phyloP scores from a whole-genome alignment of 2,797 vertebrate species.

The Dryobates pubescens region DNA sequence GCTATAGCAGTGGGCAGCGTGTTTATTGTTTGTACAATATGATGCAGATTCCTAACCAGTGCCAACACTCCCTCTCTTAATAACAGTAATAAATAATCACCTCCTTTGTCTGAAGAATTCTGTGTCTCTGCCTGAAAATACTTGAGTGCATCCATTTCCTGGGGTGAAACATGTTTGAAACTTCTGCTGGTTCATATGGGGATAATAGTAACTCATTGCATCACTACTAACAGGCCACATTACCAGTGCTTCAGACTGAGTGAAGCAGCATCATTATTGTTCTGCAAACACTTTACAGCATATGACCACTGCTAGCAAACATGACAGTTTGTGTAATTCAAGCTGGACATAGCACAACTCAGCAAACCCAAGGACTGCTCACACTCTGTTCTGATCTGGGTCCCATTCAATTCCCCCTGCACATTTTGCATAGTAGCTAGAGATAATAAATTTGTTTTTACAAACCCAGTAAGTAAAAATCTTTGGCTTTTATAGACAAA shows the following conservation, averaged over 20 bases:
- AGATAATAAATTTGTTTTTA: neutral
- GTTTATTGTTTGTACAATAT: neutral
- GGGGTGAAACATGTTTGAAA: neutral
- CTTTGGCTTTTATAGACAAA: neutral
- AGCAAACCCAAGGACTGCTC: neutral
- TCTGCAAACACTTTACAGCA: neutral
- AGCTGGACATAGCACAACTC: neutral
- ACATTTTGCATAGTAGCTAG: neutral
- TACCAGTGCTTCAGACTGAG: neutral
- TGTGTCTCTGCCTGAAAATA: neutral
- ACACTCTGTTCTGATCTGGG: neutral
- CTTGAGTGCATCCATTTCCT: neutral
- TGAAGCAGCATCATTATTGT: neutral
- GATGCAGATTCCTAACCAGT: neutral
- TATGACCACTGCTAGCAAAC: neutral
- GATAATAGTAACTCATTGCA: neutral
- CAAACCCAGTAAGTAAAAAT: neutral
- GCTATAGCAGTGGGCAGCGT: neutral
- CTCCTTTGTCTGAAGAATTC: neutral
- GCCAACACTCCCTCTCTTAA: neutral
- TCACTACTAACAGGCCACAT: neutral
- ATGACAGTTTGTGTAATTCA: neutral
- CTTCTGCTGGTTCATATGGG: neutral
- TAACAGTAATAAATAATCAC: neutral
- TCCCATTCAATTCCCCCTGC: neutral